Conservation (phyloP, 2,888 invertebrate genomes). For the Nomada fucata region DNA sequence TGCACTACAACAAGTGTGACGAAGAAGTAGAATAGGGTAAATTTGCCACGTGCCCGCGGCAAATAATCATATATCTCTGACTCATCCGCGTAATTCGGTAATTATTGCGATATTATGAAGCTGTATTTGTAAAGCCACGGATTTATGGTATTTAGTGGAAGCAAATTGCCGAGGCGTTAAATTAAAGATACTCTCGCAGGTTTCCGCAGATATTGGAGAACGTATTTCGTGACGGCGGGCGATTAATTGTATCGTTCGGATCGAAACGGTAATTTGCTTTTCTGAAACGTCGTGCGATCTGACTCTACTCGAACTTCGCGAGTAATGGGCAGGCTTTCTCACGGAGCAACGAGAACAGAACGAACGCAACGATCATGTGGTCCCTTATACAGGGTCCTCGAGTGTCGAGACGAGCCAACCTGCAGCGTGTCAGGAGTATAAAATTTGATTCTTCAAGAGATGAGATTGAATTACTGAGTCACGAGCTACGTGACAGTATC, state of each 20-base stretch:
- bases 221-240: not conserved
- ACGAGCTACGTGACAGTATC: not conserved
- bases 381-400: conserved; percentile 34
- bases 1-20: not conserved
- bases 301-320: conserved; percentile 15
- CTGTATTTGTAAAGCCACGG: too few relatives aligned
- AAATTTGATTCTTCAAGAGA: conserved; percentile 50
- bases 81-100: conserved; percentile 12
- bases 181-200: too few relatives aligned
- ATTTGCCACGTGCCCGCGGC: conserved; percentile 46
- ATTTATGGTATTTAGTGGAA: not conserved
- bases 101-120: not conserved
- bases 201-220: too few relatives aligned
- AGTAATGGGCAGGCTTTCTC: conserved; percentile 48
- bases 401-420: conserved; percentile 33
- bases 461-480: conserved; percentile 41
- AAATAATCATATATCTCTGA: conserved; percentile 37
- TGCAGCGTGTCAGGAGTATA: conserved; percentile 29
- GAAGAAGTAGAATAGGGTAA: conserved; percentile 23
- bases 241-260: conserved; percentile 1
- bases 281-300: conserved; percentile 1
- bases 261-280: conserved; percentile 37
- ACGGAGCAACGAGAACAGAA: conserved; percentile 33
- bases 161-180: too few relatives aligned
- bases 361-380: conserved; percentile 46